These are phyloP conservation scores for Engraulis encrasicolus DNA, from an alignment of 2,113 vertebrate species.

Conservation along the genomic window DNA sequence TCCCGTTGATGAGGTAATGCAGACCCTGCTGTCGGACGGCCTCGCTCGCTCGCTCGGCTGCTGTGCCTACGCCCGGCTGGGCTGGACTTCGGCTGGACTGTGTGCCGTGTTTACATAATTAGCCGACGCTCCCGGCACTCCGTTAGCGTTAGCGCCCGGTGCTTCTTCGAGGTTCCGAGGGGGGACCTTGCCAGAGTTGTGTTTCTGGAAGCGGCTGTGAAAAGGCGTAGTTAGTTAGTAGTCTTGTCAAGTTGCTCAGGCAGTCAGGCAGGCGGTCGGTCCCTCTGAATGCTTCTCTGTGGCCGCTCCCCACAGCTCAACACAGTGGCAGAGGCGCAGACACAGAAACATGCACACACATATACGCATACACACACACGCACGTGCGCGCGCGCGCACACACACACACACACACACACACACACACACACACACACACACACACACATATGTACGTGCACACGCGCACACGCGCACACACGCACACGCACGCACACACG, in stretches of 20 bases:
- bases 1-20: slow-evolving; percentile 76
- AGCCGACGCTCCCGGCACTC: slow-evolving; percentile 67
- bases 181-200: too few species aligned
- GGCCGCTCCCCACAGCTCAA: slow-evolving; percentile 40
- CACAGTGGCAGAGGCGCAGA: slow-evolving; percentile 11
- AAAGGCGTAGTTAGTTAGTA: slow-evolving; percentile 67
- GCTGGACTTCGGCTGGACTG: too few species aligned
- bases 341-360: not conserved
- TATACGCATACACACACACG: not conserved
- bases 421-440: not conserved
- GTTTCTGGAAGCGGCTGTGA: slow-evolving; percentile 60
- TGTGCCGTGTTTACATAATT: slow-evolving; percentile 79
- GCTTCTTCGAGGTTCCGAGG: too few species aligned
- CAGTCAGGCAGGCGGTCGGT: not conserved
- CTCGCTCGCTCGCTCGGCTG: slow-evolving; percentile 55
- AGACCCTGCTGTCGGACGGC: slow-evolving; percentile 50
- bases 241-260: slow-evolving; percentile 55
- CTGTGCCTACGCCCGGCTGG: slow-evolving; percentile 76
- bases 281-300: slow-evolving; percentile 36
- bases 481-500: not conserved
- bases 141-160: too few species aligned
- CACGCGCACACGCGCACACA: not conserved
- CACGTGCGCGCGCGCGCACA: not conserved
- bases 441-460: not conserved
- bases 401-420: not conserved